A percentile compares a stretch with the other conserved stretches of the same genome.
Conservation (phyloP, 1,140 invertebrate species). For the Cydia strobilella region DNA sequence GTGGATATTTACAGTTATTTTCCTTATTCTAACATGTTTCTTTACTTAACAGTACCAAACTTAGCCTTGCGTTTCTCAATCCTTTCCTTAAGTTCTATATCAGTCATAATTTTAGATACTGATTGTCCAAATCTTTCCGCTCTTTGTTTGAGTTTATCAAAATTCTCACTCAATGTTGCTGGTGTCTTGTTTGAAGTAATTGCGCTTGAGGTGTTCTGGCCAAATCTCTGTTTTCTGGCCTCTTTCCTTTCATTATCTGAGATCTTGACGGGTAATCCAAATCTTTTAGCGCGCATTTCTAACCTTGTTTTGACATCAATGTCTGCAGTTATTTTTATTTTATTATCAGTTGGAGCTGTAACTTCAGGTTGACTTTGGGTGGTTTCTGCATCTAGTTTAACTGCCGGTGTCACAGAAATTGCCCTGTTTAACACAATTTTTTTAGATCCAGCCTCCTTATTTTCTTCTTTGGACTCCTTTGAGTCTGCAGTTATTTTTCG, state of each 20-base stretch:
- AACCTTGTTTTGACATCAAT: slow-evolving; percentile 85
- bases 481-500: slow-evolving; percentile 67
- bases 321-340: slow-evolving; percentile 81
- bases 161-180: slow-evolving; percentile 72
- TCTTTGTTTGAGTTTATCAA: slow-evolving; percentile 86
- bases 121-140: slow-evolving; percentile 88
- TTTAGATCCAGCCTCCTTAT: slow-evolving; percentile 77
- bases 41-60: slow-evolving; percentile 78
- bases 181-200: slow-evolving; percentile 46
- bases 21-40: slow-evolving; percentile 3
- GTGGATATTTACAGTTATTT: not conserved
- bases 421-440: slow-evolving; percentile 84
- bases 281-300: slow-evolving; percentile 89
- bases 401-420: slow-evolving; percentile 74
- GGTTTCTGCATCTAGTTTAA: slow-evolving; percentile 47
- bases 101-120: slow-evolving; percentile 84
- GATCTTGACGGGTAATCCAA: slow-evolving; percentile 84
- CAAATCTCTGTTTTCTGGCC: slow-evolving; percentile 85
- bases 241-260: slow-evolving; percentile 82
- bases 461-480: slow-evolving; percentile 52
- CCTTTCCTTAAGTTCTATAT: slow-evolving; percentile 84
- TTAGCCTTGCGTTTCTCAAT: slow-evolving; percentile 86
- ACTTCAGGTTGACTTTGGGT: slow-evolving; percentile 49
- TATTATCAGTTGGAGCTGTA: slow-evolving; percentile 42
- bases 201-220: slow-evolving; percentile 51